Evolutionary conservation across 2,888 invertebrate species (phyloP), one percentile per base, ranked within the genome.

Genomic region (Eugnorisma glareosa): DNA sequence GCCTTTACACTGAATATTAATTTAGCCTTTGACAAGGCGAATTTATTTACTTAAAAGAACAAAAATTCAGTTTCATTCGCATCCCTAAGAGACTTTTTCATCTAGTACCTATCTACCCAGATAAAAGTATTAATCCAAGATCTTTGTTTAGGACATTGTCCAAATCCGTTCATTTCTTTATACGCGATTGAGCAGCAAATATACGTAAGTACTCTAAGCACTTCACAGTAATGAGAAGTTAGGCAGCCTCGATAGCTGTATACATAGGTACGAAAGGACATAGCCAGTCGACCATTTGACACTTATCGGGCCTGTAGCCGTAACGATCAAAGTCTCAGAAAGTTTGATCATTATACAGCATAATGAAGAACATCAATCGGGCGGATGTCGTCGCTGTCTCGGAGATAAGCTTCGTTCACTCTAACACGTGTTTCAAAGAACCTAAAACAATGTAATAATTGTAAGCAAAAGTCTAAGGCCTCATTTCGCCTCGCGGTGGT

Each of bases 331-430:
- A 77, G 77, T 74, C 79, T 45, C 63, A 61, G 77, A 85, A 84
- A 86, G 84, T 86, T 85, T 48, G 67, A 73, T 84, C 84, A 85
- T 89, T 87, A 86, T 68, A 75, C 69, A 83, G 64, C 61, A 73
- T 70, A 68, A 80, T 73, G 78, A 69, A 76, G 66, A 73, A 81
- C 45, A 31, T 76, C 54, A 77, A 77, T 82, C 68, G 76, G 51
- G 68, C 84, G 87, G 84, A 86, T 75, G 74, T 73, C 61, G 64
- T 64, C 72, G 43, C 67, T 45, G 69, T 59, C 45, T 67, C 86
- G 85, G 85, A 87, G 79, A 81, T 85, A 79, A 84, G 75, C 75
- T 79, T 73, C 72, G 64, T 79, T 78, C 76, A 72, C 69, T 35
- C 48, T 71, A 59, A 77, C 67, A 67, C 64, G 71, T 74, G 70